phyloP scores from a whole-genome alignment of 2,113 vertebrate species.

The Ammodytes dubius region DNA sequence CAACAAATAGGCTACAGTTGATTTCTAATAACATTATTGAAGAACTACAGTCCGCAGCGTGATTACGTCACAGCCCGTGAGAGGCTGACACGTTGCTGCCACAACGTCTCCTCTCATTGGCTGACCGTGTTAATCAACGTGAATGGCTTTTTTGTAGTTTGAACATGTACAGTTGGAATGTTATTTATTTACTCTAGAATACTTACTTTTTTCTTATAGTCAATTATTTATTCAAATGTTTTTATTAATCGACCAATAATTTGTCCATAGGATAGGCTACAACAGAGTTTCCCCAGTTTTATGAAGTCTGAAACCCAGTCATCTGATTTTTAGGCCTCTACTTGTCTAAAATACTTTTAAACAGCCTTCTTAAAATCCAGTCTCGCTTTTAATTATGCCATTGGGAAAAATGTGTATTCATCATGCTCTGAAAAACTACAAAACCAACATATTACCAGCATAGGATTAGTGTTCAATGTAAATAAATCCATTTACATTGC shows the following conservation, averaged over 20 bases:
- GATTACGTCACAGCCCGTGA: constrained; percentile 72
- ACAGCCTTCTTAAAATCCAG: too few species aligned
- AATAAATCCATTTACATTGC: too few species aligned
- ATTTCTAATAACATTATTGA: not conserved
- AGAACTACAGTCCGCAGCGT: constrained; percentile 59
- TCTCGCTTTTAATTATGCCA: too few species aligned
- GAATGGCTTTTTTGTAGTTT: not conserved
- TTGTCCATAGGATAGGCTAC: not conserved
- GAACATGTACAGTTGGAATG: not conserved
- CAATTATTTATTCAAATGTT: not conserved
- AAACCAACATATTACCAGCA: too few species aligned
- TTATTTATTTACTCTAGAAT: not conserved
- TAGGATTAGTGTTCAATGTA: too few species aligned
- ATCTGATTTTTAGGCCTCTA: too few species aligned
- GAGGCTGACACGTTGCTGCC: constrained; percentile 76
- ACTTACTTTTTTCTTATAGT: not conserved
- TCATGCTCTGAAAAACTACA: too few species aligned
- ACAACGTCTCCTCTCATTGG: constrained; percentile 74
- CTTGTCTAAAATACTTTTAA: too few species aligned
- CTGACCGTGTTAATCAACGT: not conserved
- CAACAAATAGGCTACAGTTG: not conserved
- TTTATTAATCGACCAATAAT: not conserved
- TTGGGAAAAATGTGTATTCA: too few species aligned
- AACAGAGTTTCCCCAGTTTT: not conserved
- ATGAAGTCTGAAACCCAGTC: too few species aligned